phyloP scores from a whole-genome alignment of 2,888 invertebrate species.

The Aleiodes leptofemur region DNA sequence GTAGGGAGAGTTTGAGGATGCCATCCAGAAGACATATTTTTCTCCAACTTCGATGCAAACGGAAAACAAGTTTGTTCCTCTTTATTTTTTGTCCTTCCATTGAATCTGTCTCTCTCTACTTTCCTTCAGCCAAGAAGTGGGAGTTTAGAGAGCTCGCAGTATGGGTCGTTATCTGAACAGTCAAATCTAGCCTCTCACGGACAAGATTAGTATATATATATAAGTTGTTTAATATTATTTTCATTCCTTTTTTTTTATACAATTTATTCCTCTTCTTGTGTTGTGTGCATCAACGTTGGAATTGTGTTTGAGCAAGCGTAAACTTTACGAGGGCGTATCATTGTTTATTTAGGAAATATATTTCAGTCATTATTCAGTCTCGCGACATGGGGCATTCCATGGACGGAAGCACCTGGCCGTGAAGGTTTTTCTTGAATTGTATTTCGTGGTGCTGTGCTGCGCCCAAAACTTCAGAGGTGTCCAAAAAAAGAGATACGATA shows the following conservation, averaged over 20 bases:
- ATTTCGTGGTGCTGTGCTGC: slow-evolving; percentile 15
- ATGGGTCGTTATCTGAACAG: slow-evolving; percentile 54
- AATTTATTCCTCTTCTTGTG: slow-evolving; percentile 39
- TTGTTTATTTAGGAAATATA: slow-evolving; percentile 72
- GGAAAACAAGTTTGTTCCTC: slow-evolving; percentile 47
- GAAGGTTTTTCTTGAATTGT: slow-evolving; percentile 34
- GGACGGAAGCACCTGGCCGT: slow-evolving; percentile 60
- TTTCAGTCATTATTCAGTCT: slow-evolving; percentile 71
- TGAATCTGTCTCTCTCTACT: background rate
- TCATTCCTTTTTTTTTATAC: slow-evolving; percentile 38
- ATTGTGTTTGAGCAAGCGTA: slow-evolving; percentile 46
- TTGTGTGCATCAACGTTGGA: slow-evolving; percentile 42
- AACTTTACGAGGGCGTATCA: slow-evolving; percentile 60
- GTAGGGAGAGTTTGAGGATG: slow-evolving; percentile 52
- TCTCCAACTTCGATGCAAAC: slow-evolving; percentile 46
- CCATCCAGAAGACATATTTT: slow-evolving; percentile 43
- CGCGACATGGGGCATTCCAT: slow-evolving; percentile 55
- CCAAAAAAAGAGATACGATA: slow-evolving; percentile 42
- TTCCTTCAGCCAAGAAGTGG: slow-evolving; percentile 34
- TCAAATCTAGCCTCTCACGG: slow-evolving; percentile 54
- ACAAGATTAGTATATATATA: slow-evolving; percentile 46
- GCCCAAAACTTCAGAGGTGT: slow-evolving; percentile 32
- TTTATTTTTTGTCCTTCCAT: slow-evolving; percentile 12
- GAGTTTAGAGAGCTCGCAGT: slow-evolving; percentile 51
- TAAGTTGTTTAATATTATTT: slow-evolving; percentile 42